These are phyloP conservation scores for Corvus moneduloides DNA, from an alignment of 2,113 vertebrate genomes.

Conservation along the genomic window DNA sequence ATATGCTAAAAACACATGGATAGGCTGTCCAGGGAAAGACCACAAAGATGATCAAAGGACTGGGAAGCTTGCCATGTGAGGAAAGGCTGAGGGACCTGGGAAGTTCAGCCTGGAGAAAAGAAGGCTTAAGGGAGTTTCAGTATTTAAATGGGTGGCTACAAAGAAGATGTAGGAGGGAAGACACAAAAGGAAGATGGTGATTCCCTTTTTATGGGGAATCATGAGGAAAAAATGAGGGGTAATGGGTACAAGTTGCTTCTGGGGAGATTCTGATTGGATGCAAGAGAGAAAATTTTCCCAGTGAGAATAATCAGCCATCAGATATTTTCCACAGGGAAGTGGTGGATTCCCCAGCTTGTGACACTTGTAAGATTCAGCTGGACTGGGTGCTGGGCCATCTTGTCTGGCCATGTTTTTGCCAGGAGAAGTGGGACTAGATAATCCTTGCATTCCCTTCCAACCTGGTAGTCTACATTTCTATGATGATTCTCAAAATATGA, in stretches of 20 bases:
- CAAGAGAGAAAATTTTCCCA: neutral
- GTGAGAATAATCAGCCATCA: neutral
- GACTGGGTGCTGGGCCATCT: neutral
- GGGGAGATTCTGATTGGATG: neutral
- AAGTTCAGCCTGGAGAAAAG: neutral
- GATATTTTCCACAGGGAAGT: neutral
- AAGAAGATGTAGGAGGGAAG: neutral
- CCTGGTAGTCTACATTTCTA: neutral
- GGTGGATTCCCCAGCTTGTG: neutral
- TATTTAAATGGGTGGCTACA: neutral
- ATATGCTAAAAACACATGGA: neutral
- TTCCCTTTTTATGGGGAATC: neutral
- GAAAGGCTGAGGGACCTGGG: neutral
- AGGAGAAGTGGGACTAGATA: neutral
- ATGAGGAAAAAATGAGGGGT: neutral
- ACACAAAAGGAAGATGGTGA: neutral
- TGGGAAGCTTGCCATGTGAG: neutral
- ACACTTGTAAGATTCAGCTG: neutral
- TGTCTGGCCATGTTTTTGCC: neutral
- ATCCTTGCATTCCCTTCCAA: neutral
- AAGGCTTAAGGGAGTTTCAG: neutral
- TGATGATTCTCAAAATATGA: neutral
- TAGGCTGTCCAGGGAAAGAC: neutral
- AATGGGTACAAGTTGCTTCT: neutral
- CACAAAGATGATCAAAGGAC: neutral